phyloP scores from a whole-genome alignment of 2,113 vertebrate genomes.

The Bubo bubo region DNA sequence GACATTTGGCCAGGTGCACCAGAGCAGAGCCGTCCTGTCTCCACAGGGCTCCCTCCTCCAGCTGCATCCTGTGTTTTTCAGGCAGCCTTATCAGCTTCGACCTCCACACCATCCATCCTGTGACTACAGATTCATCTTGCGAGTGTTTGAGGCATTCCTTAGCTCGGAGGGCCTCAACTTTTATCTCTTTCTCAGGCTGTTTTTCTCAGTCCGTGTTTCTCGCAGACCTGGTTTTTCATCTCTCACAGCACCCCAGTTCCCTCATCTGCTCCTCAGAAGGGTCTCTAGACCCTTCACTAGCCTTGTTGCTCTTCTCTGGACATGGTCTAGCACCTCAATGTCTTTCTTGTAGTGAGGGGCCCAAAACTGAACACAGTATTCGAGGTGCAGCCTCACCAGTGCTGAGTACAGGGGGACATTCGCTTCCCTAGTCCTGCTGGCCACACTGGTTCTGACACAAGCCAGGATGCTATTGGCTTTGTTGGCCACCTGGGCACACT shows the following conservation, averaged over 20 bases:
- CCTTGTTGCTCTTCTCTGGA: accelerated
- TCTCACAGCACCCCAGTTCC: not conserved
- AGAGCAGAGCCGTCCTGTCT: no score
- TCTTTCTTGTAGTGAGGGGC: not conserved
- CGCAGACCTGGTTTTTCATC: no score
- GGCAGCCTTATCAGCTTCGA: no score
- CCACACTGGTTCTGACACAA: not conserved
- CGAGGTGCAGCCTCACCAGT: accelerated
- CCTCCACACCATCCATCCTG: no score
- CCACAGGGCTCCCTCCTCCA: no score
- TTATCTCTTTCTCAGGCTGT: no score
- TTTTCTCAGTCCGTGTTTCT: no score
- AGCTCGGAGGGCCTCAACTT: no score
- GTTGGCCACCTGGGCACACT: not conserved
- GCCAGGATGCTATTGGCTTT: not conserved
- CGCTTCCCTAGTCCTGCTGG: not conserved
- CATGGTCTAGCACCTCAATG: accelerated
- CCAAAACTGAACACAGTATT: not conserved
- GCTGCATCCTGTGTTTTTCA: no score
- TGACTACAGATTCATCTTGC: no score
- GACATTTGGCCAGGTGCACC: no score
- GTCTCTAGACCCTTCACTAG: not conserved
- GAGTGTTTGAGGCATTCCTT: no score
- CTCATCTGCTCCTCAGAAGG: accelerated
- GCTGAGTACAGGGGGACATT: accelerated